Base-by-base conservation (phyloP, 35 echinoderm and acorn worm genomes). In the Stichopus chloronotus region DNA sequence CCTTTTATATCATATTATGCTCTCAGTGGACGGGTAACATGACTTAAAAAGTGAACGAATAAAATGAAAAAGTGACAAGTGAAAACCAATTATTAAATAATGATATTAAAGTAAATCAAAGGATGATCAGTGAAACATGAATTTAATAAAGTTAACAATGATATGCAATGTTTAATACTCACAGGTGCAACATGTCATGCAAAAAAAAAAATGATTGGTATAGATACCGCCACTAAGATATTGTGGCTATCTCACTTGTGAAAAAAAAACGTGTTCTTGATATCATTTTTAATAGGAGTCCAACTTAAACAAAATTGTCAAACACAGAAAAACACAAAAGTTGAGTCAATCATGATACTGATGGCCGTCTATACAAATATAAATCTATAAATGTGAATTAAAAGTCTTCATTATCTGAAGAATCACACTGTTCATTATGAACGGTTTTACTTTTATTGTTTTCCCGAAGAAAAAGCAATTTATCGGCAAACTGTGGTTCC, bases 401-500 rank as follows among this genome's bases (percentile, higher is more conserved):
- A 25, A 25, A 21, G 23, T 78, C 76, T 21, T 23, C 76, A 78
- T 43, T 78, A 23, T 78, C 76, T 78, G 76, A 78, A 78, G 76
- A 78, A 76, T 25, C 76, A 78, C 14, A 23, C 17, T 78, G 9
- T 25, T 78, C 76, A 25, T 24, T 78, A 21, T 1, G 21, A 78
- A 23, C 9, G 8, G 19, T 6, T 5, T 11, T 25, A 7, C 8
- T 65, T 65, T 63, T 63, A 17, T 83, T 83, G 16, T 83, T 83
- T 83, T 83, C 79, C 11, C 79, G 43, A 14, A 83, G 79, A 11
- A 83, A 83, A 83, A 83, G 79, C 4, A 83, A 11, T 83, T 57
- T 57, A 13, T 83, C 80, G 3, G 80, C 80, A 83, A 83, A 83
- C 9, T 83, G 43, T 12, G 80, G 23, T 56, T 83, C 80, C 52